Base-by-base conservation (phyloP, 2,888 invertebrate species). In the Parapristionchus giblindavisi region DNA sequence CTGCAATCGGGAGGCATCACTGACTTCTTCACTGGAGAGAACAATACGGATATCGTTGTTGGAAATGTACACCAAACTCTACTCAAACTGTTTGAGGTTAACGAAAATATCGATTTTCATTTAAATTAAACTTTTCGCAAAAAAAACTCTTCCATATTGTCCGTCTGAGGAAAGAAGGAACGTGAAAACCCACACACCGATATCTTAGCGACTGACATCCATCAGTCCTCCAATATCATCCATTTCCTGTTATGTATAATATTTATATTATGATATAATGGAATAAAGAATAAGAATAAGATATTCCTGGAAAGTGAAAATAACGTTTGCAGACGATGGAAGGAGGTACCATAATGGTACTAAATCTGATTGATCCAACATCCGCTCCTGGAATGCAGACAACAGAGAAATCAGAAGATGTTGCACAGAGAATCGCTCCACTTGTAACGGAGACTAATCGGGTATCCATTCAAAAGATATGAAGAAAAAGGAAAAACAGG, bases 1-100 rank as follows among this genome's bases (percentile, higher is more conserved):
- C 75, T 85, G 0, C 84, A 85, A 79, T 75, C 82, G 11, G 85
- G 82, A 2, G 85, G 85, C 3, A 77, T 79, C 5, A 83, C 83
- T 32, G 85, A 85, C 70, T 83, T 84, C 63, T 85, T 85, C 71
- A 77, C 82, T 24, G 85, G 84, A 4, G 81, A 83, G 58, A 79
- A 77, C 34, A 81, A 83, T 60, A 66, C 79, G 8, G 74, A 78
- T 0, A 74, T 75, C 8, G 83, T 85, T 0, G 77, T 83, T 14
- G 79, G 80, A 51, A 83, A 83, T 63, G 77, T 81, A 24, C 81
- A 80, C 21, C 29, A 34, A 1, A 36, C 73, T 8, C 73, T 73
- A 3, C 60, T 73, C 29, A 73, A 73, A 51, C 24, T 73, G 27
- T 29, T 73, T 36, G 73, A 60, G 21, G 73, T 73, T 0, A 38